Evolutionary conservation across 1,140 invertebrate species (phyloP).

Genomic region (Caenorhabditis tropicalis): DNA sequence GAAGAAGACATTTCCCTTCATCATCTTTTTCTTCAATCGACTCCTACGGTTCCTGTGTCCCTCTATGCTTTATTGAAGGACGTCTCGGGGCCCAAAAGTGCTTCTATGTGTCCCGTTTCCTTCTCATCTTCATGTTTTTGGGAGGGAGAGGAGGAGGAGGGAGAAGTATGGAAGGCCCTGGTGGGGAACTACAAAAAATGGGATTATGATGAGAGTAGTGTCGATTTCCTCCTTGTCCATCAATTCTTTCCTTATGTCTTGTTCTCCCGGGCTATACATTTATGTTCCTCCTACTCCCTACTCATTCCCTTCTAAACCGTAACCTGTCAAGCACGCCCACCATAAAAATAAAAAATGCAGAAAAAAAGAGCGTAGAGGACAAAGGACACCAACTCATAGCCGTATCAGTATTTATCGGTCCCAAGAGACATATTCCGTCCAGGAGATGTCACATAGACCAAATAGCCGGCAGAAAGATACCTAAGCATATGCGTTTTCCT

Average conservation of each 20-base stretch:
- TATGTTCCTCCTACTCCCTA: neutral
- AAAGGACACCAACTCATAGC: conserved; percentile 24
- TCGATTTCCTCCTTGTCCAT: neutral
- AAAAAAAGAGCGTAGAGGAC: neutral
- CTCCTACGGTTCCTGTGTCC: conserved; percentile 40
- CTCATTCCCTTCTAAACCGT: too few species aligned
- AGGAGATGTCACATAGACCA: conserved; percentile 26
- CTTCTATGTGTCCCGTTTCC: neutral
- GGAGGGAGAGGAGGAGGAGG: neutral
- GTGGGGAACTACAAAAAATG: conserved; percentile 14
- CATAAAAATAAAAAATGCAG: neutral
- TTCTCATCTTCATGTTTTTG: conserved; percentile 20
- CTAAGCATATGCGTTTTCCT: neutral
- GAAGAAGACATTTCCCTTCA: conserved; percentile 41
- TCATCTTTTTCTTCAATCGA: conserved; percentile 42
- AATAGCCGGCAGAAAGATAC: neutral
- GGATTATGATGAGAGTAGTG: neutral
- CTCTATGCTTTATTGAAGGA: conserved; percentile 32
- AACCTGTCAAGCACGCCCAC: conserved; percentile 21
- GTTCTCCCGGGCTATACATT: too few species aligned
- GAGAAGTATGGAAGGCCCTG: neutral
- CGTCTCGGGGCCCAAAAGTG: conserved; percentile 32
- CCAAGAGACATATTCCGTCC: neutral
- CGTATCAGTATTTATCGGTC: conserved; percentile 40
- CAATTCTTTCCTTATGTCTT: neutral